Conservation (phyloP, 2,797 vertebrate genomes). For the Coregonus suidteri region DNA sequence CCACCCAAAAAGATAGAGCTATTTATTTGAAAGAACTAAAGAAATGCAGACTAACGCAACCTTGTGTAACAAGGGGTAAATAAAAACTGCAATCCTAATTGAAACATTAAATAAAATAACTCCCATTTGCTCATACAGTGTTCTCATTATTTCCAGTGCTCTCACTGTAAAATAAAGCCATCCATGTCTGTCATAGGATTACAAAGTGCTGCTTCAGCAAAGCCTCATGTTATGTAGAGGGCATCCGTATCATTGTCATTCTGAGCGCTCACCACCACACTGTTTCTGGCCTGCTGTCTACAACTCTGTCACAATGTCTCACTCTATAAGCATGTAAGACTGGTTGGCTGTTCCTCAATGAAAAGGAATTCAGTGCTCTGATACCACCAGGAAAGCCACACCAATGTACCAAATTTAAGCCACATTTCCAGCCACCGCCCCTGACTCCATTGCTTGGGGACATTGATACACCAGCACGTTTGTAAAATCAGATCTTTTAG, state of each 20-base stretch:
- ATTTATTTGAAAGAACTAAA: background rate
- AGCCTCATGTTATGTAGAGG: slow-evolving; percentile 55
- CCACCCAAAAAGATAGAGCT: background rate
- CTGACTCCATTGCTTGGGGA: slow-evolving; percentile 25
- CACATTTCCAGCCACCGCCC: slow-evolving; percentile 37
- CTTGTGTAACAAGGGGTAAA: background rate
- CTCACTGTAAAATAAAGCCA: slow-evolving; percentile 31
- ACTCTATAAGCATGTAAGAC: slow-evolving; percentile 47
- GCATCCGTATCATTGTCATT: slow-evolving; percentile 68
- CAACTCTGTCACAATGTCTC: slow-evolving; percentile 49
- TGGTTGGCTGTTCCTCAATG: slow-evolving; percentile 43
- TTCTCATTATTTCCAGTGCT: slow-evolving; percentile 35
- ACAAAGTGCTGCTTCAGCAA: slow-evolving; percentile 65
- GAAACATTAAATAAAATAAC: background rate
- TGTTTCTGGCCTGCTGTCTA: slow-evolving; percentile 58
- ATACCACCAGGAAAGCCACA: slow-evolving; percentile 49
- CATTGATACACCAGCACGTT: slow-evolving; percentile 39
- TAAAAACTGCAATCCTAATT: background rate
- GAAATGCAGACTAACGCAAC: background rate
- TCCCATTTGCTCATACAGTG: background rate
- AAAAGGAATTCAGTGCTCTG: slow-evolving; percentile 41
- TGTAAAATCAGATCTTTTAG: slow-evolving; percentile 44
- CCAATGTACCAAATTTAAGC: slow-evolving; percentile 44
- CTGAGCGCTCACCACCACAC: slow-evolving; percentile 44
- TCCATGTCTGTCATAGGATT: slow-evolving; percentile 47